phyloP scores from a whole-genome alignment of 2,797 vertebrate genomes.

The Agapornis canus region DNA sequence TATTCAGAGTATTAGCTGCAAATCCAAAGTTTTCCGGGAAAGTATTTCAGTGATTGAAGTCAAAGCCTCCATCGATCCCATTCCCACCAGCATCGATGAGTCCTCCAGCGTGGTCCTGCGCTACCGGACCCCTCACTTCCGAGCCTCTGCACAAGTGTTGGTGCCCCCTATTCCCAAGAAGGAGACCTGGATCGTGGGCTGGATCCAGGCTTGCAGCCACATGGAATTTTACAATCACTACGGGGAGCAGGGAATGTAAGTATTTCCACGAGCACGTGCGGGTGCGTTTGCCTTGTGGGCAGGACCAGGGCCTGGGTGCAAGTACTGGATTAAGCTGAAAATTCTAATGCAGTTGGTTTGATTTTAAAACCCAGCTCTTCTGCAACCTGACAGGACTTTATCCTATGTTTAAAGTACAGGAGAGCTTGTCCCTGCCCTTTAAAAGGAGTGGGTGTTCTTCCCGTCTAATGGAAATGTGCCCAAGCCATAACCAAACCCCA shows the following conservation, averaged over 20 bases:
- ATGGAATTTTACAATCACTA: slow-evolving; percentile 99
- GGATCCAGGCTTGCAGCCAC: slow-evolving; percentile 98
- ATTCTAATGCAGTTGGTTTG: background rate
- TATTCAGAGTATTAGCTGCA: slow-evolving; percentile 97
- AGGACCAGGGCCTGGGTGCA: background rate
- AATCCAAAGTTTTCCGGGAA: slow-evolving; percentile 96
- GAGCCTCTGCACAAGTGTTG: slow-evolving; percentile 90
- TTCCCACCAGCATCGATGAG: slow-evolving; percentile 98
- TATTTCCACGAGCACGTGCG: slow-evolving; percentile 38
- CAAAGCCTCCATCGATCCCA: slow-evolving; percentile 91
- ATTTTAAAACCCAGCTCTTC: background rate
- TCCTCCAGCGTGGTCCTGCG: slow-evolving; percentile 95
- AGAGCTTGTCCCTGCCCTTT: background rate
- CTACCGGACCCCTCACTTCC: slow-evolving; percentile 96
- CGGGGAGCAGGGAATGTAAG: slow-evolving; percentile 95
- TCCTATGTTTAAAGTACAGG: background rate
- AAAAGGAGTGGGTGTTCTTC: background rate
- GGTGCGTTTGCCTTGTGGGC: background rate
- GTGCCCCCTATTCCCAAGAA: slow-evolving; percentile 89
- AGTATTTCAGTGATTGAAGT: slow-evolving; percentile 91
- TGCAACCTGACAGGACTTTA: background rate
- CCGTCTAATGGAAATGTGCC: background rate
- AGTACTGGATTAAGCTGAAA: background rate
- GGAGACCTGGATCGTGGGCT: slow-evolving; percentile 97
- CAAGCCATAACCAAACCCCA: background rate